phyloP scores from a whole-genome alignment of 1,140 invertebrate genomes.

The Megalonaias nervosa region DNA sequence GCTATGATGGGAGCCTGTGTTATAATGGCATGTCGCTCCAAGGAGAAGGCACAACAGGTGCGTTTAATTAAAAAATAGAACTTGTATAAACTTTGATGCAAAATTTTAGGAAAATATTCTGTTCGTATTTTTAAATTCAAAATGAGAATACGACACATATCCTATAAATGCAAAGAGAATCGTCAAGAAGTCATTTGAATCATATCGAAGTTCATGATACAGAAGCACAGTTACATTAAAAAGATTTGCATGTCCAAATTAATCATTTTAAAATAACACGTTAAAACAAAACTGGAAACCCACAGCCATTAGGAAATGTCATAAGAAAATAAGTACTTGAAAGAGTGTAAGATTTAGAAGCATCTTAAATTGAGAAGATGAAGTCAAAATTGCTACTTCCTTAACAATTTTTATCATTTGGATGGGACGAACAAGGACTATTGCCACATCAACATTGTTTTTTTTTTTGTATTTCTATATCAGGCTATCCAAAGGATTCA shows the following conservation, averaged over 20 bases:
- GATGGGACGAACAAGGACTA: background rate
- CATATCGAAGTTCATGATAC: too few species aligned
- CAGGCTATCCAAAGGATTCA: conserved; percentile 41
- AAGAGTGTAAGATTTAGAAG: too few species aligned
- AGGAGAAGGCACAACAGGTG: conserved; percentile 35
- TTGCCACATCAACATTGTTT: background rate
- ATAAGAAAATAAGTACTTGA: too few species aligned
- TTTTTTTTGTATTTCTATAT: background rate
- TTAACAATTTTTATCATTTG: background rate
- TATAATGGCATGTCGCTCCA: conserved; percentile 46
- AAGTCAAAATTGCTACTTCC: background rate
- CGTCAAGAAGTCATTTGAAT: background rate
- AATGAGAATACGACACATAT: background rate
- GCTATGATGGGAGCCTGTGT: conserved; percentile 49
- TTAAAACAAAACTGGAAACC: too few species aligned
- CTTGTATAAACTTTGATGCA: background rate
- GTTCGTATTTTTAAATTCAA: background rate
- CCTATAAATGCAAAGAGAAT: background rate
- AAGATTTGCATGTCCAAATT: too few species aligned
- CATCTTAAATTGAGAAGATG: background rate
- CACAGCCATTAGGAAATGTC: too few species aligned
- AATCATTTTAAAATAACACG: too few species aligned
- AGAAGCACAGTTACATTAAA: too few species aligned
- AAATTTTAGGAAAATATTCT: background rate
- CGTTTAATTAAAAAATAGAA: background rate